phyloP scores from a whole-genome alignment of 2,888 invertebrate species.

The Lasioglossum pauxillum region DNA sequence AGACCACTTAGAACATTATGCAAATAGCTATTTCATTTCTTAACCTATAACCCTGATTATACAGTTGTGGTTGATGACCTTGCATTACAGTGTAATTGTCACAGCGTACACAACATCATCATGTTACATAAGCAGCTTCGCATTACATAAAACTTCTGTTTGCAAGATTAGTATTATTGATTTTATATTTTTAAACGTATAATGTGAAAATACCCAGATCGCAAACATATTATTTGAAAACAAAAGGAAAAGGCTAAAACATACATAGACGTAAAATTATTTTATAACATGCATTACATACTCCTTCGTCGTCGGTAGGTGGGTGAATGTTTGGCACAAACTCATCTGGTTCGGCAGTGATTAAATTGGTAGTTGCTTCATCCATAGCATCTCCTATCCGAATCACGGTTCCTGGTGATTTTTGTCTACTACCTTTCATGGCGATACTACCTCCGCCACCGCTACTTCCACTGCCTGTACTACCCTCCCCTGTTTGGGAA shows the following conservation, averaged over 20 bases:
- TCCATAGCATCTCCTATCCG: slow-evolving; percentile 79
- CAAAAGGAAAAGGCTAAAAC: not conserved
- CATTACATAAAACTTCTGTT: slow-evolving; percentile 46
- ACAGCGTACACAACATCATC: slow-evolving; percentile 34
- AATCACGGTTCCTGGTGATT: slow-evolving; percentile 81
- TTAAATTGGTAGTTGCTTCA: slow-evolving; percentile 77
- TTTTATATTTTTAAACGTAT: slow-evolving; percentile 10
- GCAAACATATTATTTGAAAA: not conserved
- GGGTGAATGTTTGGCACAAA: slow-evolving; percentile 80
- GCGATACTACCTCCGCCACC: slow-evolving; percentile 73
- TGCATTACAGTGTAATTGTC: slow-evolving; percentile 64
- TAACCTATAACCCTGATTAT: slow-evolving; percentile 71
- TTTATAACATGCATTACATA: slow-evolving; percentile 64
- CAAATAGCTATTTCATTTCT: slow-evolving; percentile 69
- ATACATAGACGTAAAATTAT: not conserved
- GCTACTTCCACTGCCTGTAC: slow-evolving; percentile 81
- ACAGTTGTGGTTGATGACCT: slow-evolving; percentile 67
- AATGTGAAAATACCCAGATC: not conserved
- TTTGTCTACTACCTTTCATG: slow-evolving; percentile 80
- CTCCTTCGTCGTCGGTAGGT: slow-evolving; percentile 82
- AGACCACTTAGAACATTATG: slow-evolving; percentile 67
- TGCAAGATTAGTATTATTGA: not conserved
- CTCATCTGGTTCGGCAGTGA: slow-evolving; percentile 80
- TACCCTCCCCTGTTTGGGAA: slow-evolving; percentile 80
- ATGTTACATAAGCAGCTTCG: slow-evolving; percentile 60